Evolutionary conservation across 1,140 invertebrate species (phyloP).

Genomic region (Pseudomyrmex concolor): DNA sequence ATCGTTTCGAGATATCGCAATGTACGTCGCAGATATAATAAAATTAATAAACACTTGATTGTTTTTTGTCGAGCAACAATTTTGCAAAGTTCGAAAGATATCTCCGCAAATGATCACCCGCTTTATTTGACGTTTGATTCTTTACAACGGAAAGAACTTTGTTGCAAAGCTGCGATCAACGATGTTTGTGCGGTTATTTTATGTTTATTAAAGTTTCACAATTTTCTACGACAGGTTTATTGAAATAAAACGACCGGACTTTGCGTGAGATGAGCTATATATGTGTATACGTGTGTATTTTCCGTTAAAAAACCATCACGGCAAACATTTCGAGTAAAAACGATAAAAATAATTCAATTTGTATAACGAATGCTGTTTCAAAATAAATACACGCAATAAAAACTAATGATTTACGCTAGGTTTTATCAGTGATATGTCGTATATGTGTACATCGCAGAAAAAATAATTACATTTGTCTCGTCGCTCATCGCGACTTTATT

Average conservation of each 20-base stretch:
- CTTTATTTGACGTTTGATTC: not conserved
- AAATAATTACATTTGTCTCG: no score
- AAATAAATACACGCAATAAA: no score
- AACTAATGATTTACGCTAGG: no score
- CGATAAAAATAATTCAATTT: slow-evolving; percentile 13
- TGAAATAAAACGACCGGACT: slow-evolving; percentile 11
- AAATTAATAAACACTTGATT: not conserved
- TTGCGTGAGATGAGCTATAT: not conserved
- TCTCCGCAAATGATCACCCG: not conserved
- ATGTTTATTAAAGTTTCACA: not conserved
- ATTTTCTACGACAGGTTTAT: not conserved
- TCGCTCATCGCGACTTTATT: not conserved
- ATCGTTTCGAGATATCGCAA: slow-evolving; percentile 3
- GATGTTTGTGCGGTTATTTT: not conserved
- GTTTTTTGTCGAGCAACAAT: not conserved
- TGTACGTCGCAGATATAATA: not conserved
- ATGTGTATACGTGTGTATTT: not conserved
- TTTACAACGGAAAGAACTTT: not conserved
- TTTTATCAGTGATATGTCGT: no score
- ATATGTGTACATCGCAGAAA: no score
- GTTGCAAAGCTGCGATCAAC: no score
- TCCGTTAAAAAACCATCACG: no score
- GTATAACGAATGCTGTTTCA: not conserved
- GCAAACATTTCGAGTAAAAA: not conserved
- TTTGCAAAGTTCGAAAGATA: not conserved